Percentiles rank a stretch among this genome's conserved stretches.
Evolutionary conservation across 2,888 invertebrate genomes (phyloP).

Genomic region (Hemithea aestivaria): DNA sequence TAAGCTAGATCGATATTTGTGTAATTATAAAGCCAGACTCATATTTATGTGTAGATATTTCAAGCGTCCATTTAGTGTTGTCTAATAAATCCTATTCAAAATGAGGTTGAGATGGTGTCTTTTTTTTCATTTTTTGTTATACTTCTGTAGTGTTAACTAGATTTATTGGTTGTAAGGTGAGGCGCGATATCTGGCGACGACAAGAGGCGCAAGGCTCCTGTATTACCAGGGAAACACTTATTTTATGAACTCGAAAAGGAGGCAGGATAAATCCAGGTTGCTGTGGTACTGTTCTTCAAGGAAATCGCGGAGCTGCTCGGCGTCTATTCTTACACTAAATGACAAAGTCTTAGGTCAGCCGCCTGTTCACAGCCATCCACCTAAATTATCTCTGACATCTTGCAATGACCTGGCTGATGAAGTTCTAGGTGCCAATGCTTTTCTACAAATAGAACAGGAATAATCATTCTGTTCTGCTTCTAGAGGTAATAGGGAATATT

Average conservation of each 20-base stretch:
- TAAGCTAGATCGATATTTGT: no score
- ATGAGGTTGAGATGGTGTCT: no score
- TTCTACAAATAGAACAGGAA: conserved; percentile 18
- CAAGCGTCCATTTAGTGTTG: no score
- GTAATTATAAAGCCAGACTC: no score
- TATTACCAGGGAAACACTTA: conserved; percentile 56
- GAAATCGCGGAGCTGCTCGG: conserved; percentile 51
- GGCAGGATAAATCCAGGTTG: conserved; percentile 40
- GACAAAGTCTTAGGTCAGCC: conserved; percentile 47
- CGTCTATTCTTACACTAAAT: conserved; percentile 49
- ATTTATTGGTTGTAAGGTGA: conserved; percentile 29
- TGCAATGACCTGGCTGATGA: conserved; percentile 18
- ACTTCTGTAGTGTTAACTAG: no score
- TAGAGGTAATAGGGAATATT: no score
- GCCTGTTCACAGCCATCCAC: conserved; percentile 53
- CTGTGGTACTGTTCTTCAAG: conserved; percentile 62
- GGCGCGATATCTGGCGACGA: conserved; percentile 47
- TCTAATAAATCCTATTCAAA: no score
- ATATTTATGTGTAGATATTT: no score
- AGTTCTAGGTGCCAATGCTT: conserved; percentile 18
- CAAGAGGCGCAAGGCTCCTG: conserved; percentile 50
- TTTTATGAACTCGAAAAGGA: conserved; percentile 53
- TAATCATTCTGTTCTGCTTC: no score
- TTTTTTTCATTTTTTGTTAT: no score
- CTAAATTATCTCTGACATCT: conserved; percentile 40